Evolutionary conservation across 2,113 vertebrate species (phyloP).

Genomic region (Elephas maximus): DNA sequence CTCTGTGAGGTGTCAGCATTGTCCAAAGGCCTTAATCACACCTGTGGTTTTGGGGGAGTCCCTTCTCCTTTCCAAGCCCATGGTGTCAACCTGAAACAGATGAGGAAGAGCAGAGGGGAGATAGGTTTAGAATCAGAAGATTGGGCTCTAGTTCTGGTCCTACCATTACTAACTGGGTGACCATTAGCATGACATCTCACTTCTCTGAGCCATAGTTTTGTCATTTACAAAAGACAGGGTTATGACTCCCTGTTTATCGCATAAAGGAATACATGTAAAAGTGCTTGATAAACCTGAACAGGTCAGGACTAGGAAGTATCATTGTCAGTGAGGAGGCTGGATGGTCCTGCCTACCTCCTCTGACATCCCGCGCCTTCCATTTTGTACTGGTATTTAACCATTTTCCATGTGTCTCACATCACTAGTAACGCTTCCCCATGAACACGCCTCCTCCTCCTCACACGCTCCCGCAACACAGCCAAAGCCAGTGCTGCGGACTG

Average conservation of each 20-base stretch:
- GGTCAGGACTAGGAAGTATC: not conserved
- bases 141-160: not conserved
- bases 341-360: not conserved
- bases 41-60: not conserved
- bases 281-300: not conserved
- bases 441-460: not conserved
- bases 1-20: not conserved
- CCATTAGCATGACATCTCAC: not conserved
- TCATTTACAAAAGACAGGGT: not conserved
- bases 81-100: not conserved
- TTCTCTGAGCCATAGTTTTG: not conserved
- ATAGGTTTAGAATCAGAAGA: not conserved
- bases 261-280: not conserved
- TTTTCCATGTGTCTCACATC: not conserved
- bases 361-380: not conserved
- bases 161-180: not conserved
- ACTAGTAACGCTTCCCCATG: not conserved
- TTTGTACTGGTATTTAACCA: not conserved
- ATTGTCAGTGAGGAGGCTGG: not conserved
- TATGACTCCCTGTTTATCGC: not conserved
- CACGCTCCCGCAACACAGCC: not conserved
- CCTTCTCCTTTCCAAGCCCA: not conserved
- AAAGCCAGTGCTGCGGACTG: not conserved
- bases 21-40: not conserved
- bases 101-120: not conserved